phyloP scores from a whole-genome alignment of 1,140 invertebrate genomes.

The Heterodera carotae region DNA sequence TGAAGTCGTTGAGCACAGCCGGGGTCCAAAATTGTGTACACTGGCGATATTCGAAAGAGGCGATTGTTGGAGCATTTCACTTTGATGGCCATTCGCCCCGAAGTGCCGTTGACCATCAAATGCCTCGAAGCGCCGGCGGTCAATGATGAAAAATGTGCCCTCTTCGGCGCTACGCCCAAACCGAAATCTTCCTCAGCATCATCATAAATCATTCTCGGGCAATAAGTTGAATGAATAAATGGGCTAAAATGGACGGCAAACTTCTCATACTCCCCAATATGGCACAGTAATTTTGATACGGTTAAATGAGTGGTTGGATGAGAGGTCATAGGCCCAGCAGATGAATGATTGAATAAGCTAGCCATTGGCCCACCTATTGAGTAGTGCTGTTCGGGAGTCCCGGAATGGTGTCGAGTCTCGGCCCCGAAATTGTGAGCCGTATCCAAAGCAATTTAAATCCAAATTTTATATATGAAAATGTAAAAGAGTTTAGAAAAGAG shows the following conservation, averaged over 20 bases:
- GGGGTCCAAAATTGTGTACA: constrained; percentile 36
- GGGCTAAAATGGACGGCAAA: background rate
- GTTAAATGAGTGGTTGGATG: no score
- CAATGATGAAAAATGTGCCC: constrained; percentile 33
- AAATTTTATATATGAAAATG: no score
- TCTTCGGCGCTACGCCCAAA: constrained; percentile 35
- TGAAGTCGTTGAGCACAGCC: constrained; percentile 41
- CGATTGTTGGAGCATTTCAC: constrained; percentile 44
- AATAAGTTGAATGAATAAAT: constrained; percentile 9
- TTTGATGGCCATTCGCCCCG: constrained; percentile 43
- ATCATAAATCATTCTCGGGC: constrained; percentile 14
- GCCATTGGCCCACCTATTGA: no score
- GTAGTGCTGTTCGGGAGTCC: no score
- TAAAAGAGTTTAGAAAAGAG: no score
- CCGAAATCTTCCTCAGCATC: constrained; percentile 41
- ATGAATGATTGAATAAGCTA: no score
- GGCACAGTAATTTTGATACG: no score
- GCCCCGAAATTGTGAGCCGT: no score
- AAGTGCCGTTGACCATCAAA: constrained; percentile 42
- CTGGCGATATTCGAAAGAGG: constrained; percentile 38
- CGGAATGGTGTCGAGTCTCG: no score
- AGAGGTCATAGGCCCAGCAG: no score
- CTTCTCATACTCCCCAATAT: no score
- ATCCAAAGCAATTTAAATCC: no score
- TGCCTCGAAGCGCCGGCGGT: constrained; percentile 41